Conservation (phyloP, 2,888 invertebrate genomes). For the Machimus rusticus region DNA sequence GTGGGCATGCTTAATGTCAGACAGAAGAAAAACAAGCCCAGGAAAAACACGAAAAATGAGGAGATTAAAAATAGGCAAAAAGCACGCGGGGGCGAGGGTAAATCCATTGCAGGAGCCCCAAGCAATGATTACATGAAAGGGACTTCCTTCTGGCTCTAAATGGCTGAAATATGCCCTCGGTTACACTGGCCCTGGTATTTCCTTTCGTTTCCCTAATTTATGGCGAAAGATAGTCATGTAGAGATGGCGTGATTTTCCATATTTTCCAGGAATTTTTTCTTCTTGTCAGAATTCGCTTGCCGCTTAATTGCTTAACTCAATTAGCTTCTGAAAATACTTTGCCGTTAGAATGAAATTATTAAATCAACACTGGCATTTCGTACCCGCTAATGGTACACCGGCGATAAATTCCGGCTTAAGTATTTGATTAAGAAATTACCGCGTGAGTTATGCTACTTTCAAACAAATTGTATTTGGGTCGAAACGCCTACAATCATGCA, state of each 20-base stretch:
- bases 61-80: constrained; percentile 24
- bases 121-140: constrained; percentile 45
- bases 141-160: constrained; percentile 45
- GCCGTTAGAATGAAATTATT: constrained; percentile 20
- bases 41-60: constrained; percentile 34
- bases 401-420: constrained; percentile 3
- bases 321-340: constrained; percentile 28
- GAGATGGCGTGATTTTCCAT: constrained; percentile 45
- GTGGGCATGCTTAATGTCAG: constrained; percentile 40
- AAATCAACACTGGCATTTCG: constrained; percentile 32
- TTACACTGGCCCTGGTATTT: constrained; percentile 12
- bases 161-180: constrained; percentile 43
- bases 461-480: background rate
- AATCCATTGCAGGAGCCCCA: background rate
- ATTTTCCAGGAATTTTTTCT: constrained; percentile 41
- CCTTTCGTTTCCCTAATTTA: constrained; percentile 40
- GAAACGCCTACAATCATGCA: constrained; percentile 18
- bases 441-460: constrained; percentile 10
- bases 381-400: background rate
- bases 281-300: constrained; percentile 26
- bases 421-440: constrained; percentile 34
- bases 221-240: constrained; percentile 40
- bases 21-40: constrained; percentile 21
- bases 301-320: constrained; percentile 40
- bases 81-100: background rate